These are phyloP conservation scores for Zootoca vivipara DNA, from an alignment of 2,113 vertebrate species.

Conservation along the genomic window DNA sequence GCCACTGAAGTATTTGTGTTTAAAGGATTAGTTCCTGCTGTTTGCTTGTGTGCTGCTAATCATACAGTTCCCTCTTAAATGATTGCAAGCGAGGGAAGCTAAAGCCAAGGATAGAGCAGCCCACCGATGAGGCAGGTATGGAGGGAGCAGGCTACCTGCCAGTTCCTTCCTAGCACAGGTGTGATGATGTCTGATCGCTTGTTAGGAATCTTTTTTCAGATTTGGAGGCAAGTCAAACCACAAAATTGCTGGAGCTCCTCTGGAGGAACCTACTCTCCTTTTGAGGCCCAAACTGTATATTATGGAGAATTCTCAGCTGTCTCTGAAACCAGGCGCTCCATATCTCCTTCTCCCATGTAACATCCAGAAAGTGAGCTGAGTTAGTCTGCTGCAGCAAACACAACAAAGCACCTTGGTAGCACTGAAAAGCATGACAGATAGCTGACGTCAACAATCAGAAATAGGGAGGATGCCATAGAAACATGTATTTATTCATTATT, in stretches of 20 bases:
- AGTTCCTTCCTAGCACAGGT: constrained; percentile 65
- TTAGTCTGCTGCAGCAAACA: neutral
- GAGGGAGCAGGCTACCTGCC: constrained; percentile 63
- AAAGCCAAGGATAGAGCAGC: constrained; percentile 72
- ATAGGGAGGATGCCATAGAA: no score
- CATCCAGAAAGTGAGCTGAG: neutral
- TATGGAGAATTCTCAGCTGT: neutral
- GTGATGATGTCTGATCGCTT: constrained; percentile 54
- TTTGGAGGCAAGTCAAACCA: constrained; percentile 56
- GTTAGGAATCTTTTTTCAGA: constrained; percentile 49
- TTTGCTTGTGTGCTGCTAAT: constrained; percentile 78
- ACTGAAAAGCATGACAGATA: neutral
- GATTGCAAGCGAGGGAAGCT: constrained; percentile 76
- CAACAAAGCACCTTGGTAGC: neutral
- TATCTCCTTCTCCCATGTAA: neutral
- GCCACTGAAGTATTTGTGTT: constrained; percentile 64
- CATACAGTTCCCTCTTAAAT: constrained; percentile 74
- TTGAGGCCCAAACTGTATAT: neutral
- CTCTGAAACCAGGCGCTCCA: no score
- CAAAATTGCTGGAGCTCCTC: constrained; percentile 48
- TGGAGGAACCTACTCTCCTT: constrained; percentile 17
- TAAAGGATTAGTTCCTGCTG: constrained; percentile 81
- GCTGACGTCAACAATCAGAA: no score
- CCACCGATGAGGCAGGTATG: constrained; percentile 62
- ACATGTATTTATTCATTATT: no score